These are phyloP conservation scores for Callipepla californica DNA, from an alignment of 2,113 vertebrate genomes.

Conservation along the genomic window DNA sequence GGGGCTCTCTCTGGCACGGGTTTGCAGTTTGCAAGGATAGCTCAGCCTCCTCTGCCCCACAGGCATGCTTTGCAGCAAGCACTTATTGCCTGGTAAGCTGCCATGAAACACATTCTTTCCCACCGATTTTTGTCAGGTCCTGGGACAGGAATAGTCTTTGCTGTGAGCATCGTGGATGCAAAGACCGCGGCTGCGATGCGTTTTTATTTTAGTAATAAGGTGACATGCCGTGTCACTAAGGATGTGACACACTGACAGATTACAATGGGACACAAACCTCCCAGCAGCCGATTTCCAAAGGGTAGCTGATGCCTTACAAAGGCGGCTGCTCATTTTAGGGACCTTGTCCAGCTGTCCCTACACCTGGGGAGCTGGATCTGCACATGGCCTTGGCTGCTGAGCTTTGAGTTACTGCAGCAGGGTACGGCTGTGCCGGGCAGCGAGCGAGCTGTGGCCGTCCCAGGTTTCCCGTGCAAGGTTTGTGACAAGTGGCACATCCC, in stretches of 20 bases:
- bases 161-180: background rate
- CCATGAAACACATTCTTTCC: background rate
- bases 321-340: background rate
- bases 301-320: background rate
- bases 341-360: background rate
- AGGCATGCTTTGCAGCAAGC: accelerated
- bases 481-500: background rate
- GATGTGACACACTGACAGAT: background rate
- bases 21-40: background rate
- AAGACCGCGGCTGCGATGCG: accelerated
- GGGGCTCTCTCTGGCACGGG: background rate
- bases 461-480: accelerated
- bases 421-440: accelerated
- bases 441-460: background rate
- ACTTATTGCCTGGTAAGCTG: background rate
- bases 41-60: background rate
- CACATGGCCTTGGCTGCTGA: background rate
- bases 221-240: background rate
- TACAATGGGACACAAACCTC: background rate
- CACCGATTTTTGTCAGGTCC: background rate
- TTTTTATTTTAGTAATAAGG: background rate
- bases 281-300: background rate
- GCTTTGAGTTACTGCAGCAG: background rate
- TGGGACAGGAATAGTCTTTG: background rate
- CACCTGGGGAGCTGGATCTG: background rate